A percentile compares a stretch with the other conserved stretches of the same genome.
Conservation (phyloP, 2,113 vertebrate genomes). For the Hepsetus odoe region DNA sequence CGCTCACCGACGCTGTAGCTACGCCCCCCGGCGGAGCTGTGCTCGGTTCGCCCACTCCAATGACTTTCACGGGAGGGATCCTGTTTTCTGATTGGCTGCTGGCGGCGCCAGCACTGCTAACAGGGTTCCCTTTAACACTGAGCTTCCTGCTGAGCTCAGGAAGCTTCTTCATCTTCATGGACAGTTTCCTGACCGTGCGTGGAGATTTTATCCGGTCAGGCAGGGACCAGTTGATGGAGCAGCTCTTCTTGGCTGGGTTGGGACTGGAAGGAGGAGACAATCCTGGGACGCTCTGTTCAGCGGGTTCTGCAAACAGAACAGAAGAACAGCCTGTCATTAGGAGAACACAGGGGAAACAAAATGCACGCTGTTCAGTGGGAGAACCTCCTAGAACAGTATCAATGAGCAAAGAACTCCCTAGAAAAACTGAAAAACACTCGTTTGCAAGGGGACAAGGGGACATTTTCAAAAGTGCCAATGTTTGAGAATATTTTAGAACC, state of each 20-base stretch:
- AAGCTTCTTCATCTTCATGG: conserved; percentile 98
- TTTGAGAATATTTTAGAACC: background rate
- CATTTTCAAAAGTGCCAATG: too few relatives aligned
- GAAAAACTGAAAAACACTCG: too few relatives aligned
- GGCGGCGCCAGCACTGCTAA: conserved; percentile 52
- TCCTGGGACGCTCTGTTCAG: conserved; percentile 66
- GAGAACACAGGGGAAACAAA: too few relatives aligned
- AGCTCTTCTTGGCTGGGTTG: conserved; percentile 88
- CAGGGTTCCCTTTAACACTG: conserved; percentile 85
- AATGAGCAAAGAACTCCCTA: too few relatives aligned
- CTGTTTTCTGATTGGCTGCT: conserved; percentile 71
- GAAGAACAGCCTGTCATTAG: conserved; percentile 27
- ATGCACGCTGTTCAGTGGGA: too few relatives aligned
- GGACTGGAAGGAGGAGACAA: conserved; percentile 88
- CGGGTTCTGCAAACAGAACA: conserved; percentile 64
- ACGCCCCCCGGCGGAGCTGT: conserved; percentile 72
- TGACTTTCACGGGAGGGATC: conserved; percentile 56
- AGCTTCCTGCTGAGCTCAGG: conserved; percentile 95
- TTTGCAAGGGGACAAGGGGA: too few relatives aligned
- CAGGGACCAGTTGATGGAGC: conserved; percentile 94
- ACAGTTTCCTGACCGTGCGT: conserved; percentile 94
- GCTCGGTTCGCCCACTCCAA: conserved; percentile 51
- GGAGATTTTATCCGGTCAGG: conserved; percentile 98
- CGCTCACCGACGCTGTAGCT: conserved; percentile 77
- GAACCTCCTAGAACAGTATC: too few relatives aligned